phyloP scores from a whole-genome alignment of 1,140 invertebrate species.

The Zaprionus ornatus region DNA sequence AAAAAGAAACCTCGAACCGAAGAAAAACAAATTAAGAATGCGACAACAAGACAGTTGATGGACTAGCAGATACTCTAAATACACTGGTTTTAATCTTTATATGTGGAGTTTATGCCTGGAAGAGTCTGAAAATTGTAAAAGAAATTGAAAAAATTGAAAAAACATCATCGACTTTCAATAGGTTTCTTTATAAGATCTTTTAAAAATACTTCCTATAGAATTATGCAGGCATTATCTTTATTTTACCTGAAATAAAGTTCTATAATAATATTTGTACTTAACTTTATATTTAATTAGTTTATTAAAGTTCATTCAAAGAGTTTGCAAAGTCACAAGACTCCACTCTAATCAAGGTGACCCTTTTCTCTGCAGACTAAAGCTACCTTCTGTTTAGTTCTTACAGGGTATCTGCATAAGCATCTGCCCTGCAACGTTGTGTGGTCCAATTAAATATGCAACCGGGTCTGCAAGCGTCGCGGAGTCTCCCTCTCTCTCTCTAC shows the following conservation, averaged over 20 bases:
- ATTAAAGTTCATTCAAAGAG: too few species aligned
- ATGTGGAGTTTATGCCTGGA: rapidly evolving
- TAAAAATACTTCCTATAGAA: too few species aligned
- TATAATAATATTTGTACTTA: too few species aligned
- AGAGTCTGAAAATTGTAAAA: too few species aligned
- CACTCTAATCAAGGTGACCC: background rate
- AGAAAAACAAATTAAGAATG: constrained; percentile 22
- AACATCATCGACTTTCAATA: too few species aligned
- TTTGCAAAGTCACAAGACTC: background rate
- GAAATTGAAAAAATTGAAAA: too few species aligned
- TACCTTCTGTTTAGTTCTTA: background rate
- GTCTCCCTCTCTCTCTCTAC: constrained; percentile 21
- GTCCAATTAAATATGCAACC: constrained; percentile 81
- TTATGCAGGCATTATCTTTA: too few species aligned
- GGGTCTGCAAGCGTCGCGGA: constrained; percentile 34
- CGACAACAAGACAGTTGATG: background rate
- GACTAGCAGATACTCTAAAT: background rate
- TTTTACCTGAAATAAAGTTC: too few species aligned
- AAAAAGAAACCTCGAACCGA: constrained; percentile 19
- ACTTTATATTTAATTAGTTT: too few species aligned
- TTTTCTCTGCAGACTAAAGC: background rate
- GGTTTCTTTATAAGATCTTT: too few species aligned
- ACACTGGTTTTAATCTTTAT: background rate
- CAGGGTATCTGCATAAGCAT: constrained; percentile 29
- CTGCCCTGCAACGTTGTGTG: constrained; percentile 64